Evolutionary conservation across 2,888 invertebrate species (phyloP).

Genomic region (Macropis europaea): DNA sequence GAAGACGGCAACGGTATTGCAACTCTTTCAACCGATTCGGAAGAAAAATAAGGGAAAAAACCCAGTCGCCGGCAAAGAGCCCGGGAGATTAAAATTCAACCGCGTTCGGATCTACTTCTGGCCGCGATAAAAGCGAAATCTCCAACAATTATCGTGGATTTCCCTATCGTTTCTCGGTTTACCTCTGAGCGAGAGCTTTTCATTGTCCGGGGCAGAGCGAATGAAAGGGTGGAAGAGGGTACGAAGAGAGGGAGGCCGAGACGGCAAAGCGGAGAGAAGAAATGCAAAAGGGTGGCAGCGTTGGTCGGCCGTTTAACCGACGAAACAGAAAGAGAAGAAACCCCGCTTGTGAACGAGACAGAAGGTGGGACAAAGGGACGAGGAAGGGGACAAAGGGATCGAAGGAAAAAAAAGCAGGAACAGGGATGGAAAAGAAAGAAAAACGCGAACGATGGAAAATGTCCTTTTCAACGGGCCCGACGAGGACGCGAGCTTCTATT

Average conservation of each 20-base stretch:
- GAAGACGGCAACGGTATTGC: background rate
- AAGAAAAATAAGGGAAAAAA: background rate
- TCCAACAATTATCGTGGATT: slow-evolving; percentile 59
- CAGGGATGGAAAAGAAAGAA: slow-evolving; percentile 20
- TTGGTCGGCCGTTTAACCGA: slow-evolving; percentile 38
- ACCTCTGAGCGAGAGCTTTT: slow-evolving; percentile 43
- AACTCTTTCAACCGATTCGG: slow-evolving; percentile 5
- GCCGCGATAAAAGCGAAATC: slow-evolving; percentile 51
- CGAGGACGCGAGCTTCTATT: slow-evolving; percentile 31
- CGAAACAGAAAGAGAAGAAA: slow-evolving; percentile 37
- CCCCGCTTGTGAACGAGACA: slow-evolving; percentile 26
- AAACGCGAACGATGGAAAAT: slow-evolving; percentile 35
- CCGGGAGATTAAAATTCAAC: slow-evolving; percentile 61
- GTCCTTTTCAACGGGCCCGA: slow-evolving; percentile 44
- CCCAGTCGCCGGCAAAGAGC: background rate
- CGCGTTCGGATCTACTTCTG: slow-evolving; percentile 31
- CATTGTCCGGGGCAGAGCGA: slow-evolving; percentile 55
- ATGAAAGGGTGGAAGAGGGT: slow-evolving; percentile 22
- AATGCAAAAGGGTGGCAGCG: slow-evolving; percentile 50
- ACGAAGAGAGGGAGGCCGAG: slow-evolving; percentile 16
- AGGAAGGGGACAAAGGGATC: slow-evolving; percentile 25
- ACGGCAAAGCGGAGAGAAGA: slow-evolving; percentile 45
- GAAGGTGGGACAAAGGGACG: background rate
- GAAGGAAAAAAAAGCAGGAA: slow-evolving; percentile 44
- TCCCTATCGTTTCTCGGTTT: slow-evolving; percentile 57